Conservation (phyloP, 2,113 vertebrate genomes). For the Passerina amoena region DNA sequence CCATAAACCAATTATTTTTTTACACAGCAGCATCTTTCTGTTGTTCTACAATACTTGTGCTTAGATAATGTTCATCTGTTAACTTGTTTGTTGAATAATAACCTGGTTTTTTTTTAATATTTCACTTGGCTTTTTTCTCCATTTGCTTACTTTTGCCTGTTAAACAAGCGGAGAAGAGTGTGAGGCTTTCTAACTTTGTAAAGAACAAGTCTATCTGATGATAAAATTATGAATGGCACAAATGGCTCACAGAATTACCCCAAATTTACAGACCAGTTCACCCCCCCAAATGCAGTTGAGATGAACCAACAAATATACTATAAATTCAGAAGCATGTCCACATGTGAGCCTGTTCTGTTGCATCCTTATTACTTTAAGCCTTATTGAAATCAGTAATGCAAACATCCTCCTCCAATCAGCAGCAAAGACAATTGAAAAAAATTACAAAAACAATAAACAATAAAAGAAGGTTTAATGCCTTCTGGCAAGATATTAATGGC, state of each 20-base stretch:
- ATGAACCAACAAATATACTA: not conserved
- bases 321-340: not conserved
- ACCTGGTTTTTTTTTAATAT: not conserved
- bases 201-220: not conserved
- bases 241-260: not conserved
- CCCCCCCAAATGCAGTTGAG: not conserved
- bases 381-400: not conserved
- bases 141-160: not conserved
- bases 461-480: not conserved
- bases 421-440: slow-evolving; percentile 10
- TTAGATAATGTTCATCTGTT: not conserved
- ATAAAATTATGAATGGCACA: not conserved
- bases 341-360: not conserved
- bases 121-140: not conserved
- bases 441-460: not conserved
- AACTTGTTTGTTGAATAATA: not conserved
- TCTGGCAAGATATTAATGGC: slow-evolving; percentile 1
- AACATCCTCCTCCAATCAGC: not conserved
- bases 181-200: not conserved
- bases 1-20: not conserved
- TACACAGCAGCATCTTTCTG: not conserved
- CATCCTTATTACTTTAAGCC: not conserved
- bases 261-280: not conserved
- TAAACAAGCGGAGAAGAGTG: not conserved
- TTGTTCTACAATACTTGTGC: not conserved